Conservation (phyloP, 1,140 invertebrate genomes). For the Papilio polyxenes region DNA sequence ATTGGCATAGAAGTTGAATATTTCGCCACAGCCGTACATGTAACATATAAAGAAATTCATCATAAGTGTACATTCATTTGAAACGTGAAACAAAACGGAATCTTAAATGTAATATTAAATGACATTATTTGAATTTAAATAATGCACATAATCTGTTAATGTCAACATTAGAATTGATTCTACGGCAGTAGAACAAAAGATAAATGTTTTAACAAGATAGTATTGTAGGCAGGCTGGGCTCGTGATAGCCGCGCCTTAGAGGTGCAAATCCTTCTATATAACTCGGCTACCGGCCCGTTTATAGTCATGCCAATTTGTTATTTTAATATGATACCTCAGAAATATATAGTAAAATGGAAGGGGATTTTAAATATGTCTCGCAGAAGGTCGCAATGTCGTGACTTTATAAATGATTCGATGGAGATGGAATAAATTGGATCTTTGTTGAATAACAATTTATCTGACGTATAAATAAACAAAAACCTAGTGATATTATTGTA, state of each 20-base stretch:
- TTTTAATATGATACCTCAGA: constrained; percentile 69
- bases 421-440: constrained; percentile 50
- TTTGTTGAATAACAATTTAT: constrained; percentile 47
- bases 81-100: constrained; percentile 25
- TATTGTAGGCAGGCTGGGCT: constrained; percentile 52
- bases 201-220: constrained; percentile 61
- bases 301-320: constrained; percentile 69
- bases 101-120: constrained; percentile 12
- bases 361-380: constrained; percentile 53
- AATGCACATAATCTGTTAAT: constrained; percentile 36
- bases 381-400: constrained; percentile 56
- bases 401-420: constrained; percentile 56
- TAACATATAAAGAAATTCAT: constrained; percentile 7
- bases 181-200: constrained; percentile 49
- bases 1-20: constrained; percentile 26
- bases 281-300: constrained; percentile 65
- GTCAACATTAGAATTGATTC: constrained; percentile 39
- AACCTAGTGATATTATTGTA: not conserved
- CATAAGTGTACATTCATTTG: not conserved
- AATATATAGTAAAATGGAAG: constrained; percentile 56
- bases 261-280: constrained; percentile 65
- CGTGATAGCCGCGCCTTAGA: constrained; percentile 73
- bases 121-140: constrained; percentile 29
- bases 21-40: constrained; percentile 1
- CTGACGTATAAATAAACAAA: constrained; percentile 25